Evolutionary conservation across 2,888 invertebrate species (phyloP).

Genomic region (Shargacucullia verbasci): DNA sequence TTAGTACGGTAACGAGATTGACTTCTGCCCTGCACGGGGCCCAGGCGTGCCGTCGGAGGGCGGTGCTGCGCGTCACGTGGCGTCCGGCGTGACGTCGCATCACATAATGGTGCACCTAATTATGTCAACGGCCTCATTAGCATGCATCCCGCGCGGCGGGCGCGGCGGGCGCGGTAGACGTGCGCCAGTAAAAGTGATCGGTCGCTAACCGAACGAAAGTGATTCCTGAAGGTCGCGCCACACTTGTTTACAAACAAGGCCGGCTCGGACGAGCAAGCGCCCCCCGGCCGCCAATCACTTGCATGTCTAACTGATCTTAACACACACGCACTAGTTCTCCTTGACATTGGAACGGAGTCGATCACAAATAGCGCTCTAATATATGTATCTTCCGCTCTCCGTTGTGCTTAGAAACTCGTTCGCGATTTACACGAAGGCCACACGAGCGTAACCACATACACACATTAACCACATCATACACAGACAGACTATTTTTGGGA

Average conservation of each 20-base stretch:
- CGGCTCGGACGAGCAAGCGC: slow-evolving; percentile 53
- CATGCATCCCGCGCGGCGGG: slow-evolving; percentile 47
- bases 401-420: slow-evolving; percentile 27
- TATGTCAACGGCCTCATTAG: slow-evolving; percentile 55
- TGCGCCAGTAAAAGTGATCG: slow-evolving; percentile 3
- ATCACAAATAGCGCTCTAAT: slow-evolving; percentile 9
- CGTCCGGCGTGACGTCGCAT: slow-evolving; percentile 6
- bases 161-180: slow-evolving; percentile 25
- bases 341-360: slow-evolving; percentile 26
- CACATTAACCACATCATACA: slow-evolving; percentile 6
- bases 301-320: neutral
- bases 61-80: neutral
- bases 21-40: neutral
- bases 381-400: slow-evolving; percentile 4
- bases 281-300: neutral
- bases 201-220: slow-evolving; percentile 61
- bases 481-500: neutral
- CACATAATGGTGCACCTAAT: slow-evolving; percentile 48
- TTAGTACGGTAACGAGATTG: too few relatives aligned
- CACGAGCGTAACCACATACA: slow-evolving; percentile 27
- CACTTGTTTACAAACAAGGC: slow-evolving; percentile 54
- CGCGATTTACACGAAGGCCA: slow-evolving; percentile 8
- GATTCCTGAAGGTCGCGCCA: slow-evolving; percentile 56
- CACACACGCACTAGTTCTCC: slow-evolving; percentile 8
- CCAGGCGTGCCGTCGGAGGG: neutral